Conservation (phyloP, 2,888 invertebrate genomes). For the Chloroclysta siterata region DNA sequence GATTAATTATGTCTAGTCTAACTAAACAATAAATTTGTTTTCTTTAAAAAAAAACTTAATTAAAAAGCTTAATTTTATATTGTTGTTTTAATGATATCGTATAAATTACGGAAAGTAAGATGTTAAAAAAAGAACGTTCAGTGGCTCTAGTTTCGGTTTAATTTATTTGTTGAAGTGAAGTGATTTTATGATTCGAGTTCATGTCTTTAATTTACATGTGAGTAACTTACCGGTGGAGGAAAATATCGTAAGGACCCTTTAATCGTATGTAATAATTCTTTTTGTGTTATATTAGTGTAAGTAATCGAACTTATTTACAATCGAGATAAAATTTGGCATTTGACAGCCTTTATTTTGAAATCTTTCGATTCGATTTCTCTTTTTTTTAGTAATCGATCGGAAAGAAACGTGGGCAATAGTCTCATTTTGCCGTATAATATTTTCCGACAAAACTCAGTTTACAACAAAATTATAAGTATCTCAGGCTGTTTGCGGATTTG, state of each 20-base stretch:
- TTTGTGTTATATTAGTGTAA: too few relatives aligned
- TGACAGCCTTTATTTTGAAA: too few relatives aligned
- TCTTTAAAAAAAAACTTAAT: too few relatives aligned
- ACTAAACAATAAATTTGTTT: not conserved
- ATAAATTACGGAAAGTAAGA: not conserved
- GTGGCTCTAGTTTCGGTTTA: slow-evolving; percentile 1
- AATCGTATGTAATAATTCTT: too few relatives aligned
- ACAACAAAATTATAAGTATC: slow-evolving; percentile 18
- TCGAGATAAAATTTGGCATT: too few relatives aligned
- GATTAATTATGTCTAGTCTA: not conserved
- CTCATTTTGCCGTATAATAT: not conserved
- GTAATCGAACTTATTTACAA: too few relatives aligned
- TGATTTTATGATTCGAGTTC: slow-evolving; percentile 18
- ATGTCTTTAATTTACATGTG: slow-evolving; percentile 24
- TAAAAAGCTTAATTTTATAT: too few relatives aligned
- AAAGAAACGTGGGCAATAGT: too few relatives aligned
- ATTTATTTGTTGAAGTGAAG: slow-evolving; percentile 23
- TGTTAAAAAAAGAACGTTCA: not conserved
- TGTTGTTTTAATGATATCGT: not conserved
- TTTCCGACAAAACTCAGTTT: slow-evolving; percentile 9
- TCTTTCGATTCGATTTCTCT: too few relatives aligned
- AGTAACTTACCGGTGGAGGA: slow-evolving; percentile 17
- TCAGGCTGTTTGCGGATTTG: slow-evolving; percentile 21
- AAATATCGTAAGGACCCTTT: too few relatives aligned
- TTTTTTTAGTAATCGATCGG: too few relatives aligned